Evolutionary conservation across 1,140 invertebrate genomes (phyloP), one percentile per base, ranked within the genome.

Genomic region (Mizuhopecten yessoensis): DNA sequence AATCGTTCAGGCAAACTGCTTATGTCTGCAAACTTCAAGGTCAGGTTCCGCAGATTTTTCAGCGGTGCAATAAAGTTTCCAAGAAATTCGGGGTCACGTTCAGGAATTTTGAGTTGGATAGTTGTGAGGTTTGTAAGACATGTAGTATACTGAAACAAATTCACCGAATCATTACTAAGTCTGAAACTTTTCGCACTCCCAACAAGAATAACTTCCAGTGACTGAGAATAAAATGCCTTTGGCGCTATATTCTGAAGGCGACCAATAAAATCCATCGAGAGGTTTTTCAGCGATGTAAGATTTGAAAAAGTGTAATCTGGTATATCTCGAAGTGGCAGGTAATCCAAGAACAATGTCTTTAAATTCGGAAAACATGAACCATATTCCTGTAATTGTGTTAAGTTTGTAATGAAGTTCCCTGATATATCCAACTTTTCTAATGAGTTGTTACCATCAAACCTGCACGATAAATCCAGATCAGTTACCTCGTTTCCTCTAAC

Each of bases 1-100:
- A 92, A 36, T 23, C 45, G 10, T 20, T 33, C 23, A 17, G 91
- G 91, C 15, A 92, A 23, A 90, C 86, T 87, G 0, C 10, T 11
- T 11, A 92, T 36, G 20, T n/a, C 15, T 20, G 34, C 42, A 10
- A 34, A 33, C 5, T 75, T 20, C 17, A 92, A n/a, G 0, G 1
- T 34, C 0, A 92, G 87, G 20, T 29, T n/a, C 34, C 20, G 29
- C 0, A 92, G 49, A 86, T 75, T n/a, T 86, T 0, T 33, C n/a
- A 90, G n/a, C 23, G 91, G 87, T 7, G 20, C 11, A 5, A 92
- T 75, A 29, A 75, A 29, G 1, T 75, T n/a, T 75, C 11, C 29
- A 7, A 75, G 57, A 75, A 5, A 75, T n/a, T n/a, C n/a, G 9
- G 57, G 15, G n/a, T 75, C 2, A 17, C 29, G 0, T 1, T 29